These are phyloP conservation scores for Rissa tridactyla DNA, from an alignment of 2,113 vertebrate genomes.

Conservation along the genomic window DNA sequence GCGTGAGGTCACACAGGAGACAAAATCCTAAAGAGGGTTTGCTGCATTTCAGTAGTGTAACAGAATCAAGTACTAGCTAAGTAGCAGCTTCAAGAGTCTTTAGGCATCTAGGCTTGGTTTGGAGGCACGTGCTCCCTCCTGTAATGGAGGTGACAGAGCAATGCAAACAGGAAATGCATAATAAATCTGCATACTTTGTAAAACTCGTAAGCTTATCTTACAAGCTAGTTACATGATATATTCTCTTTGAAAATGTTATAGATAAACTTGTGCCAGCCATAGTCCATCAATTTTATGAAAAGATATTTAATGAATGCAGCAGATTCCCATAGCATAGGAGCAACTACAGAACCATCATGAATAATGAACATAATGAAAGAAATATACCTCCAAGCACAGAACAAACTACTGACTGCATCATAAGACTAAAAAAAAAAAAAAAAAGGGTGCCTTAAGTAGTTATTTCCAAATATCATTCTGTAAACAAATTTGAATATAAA, in stretches of 20 bases:
- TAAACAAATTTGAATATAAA: conserved; percentile 71
- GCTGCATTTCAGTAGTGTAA: background rate
- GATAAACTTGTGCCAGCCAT: conserved; percentile 26
- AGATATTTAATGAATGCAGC: conserved; percentile 62
- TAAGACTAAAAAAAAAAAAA: conserved; percentile 9
- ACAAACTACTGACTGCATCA: conserved; percentile 34
- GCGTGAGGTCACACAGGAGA: background rate
- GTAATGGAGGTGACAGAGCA: background rate
- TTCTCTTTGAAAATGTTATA: conserved; percentile 32
- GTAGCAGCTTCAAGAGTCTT: background rate
- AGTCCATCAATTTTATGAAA: conserved; percentile 62
- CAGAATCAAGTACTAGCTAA: background rate
- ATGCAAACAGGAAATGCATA: background rate
- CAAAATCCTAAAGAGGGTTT: background rate
- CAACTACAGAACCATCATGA: conserved; percentile 26
- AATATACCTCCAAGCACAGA: conserved; percentile 46
- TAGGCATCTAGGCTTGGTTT: background rate
- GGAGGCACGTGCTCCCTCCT: background rate
- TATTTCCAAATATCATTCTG: conserved; percentile 59
- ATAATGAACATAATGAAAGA: conserved; percentile 60
- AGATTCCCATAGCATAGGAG: conserved; percentile 45
- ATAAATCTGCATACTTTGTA: background rate
- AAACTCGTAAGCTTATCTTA: conserved; percentile 26
- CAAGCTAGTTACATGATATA: conserved; percentile 5
- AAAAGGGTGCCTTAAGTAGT: conserved; percentile 47